A percentile compares a stretch with the other conserved stretches of the same genome.
Evolutionary conservation across 2,113 vertebrate species (phyloP).

Genomic region (Kryptolebias marmoratus): DNA sequence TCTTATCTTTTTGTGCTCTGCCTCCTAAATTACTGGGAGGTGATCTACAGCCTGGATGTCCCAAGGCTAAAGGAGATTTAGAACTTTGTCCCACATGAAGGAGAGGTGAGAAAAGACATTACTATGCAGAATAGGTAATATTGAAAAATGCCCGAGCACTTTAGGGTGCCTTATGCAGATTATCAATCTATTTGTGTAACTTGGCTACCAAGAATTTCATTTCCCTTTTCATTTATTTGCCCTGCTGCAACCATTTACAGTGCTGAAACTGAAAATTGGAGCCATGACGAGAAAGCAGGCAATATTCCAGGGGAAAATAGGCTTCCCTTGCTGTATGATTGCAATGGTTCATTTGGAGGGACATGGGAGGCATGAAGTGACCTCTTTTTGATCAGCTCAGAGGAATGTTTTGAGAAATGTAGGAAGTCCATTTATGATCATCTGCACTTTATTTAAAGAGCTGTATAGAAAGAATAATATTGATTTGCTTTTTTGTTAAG

Average conservation of each 20-base stretch:
- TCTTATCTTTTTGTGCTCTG: slow-evolving; percentile 53
- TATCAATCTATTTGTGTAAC: slow-evolving; percentile 82
- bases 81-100: slow-evolving; percentile 79
- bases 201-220: slow-evolving; percentile 78
- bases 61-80: slow-evolving; percentile 81
- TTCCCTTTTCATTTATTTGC: slow-evolving; percentile 78
- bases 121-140: slow-evolving; percentile 81
- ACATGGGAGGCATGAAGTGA: slow-evolving; percentile 24
- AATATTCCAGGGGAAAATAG: slow-evolving; percentile 74
- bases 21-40: slow-evolving; percentile 75
- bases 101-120: slow-evolving; percentile 82
- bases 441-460: slow-evolving; percentile 18
- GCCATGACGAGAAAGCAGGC: slow-evolving; percentile 58
- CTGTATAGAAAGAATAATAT: slow-evolving; percentile 6
- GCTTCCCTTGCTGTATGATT: slow-evolving; percentile 55
- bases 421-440: slow-evolving; percentile 26
- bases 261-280: slow-evolving; percentile 71
- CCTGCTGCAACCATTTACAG: slow-evolving; percentile 72
- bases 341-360: slow-evolving; percentile 47
- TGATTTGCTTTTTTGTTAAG: slow-evolving; percentile 10
- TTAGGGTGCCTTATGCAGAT: slow-evolving; percentile 71
- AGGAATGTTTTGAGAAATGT: slow-evolving; percentile 37
- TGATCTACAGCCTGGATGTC: slow-evolving; percentile 75
- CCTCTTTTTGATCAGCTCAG: slow-evolving; percentile 54
- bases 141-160: slow-evolving; percentile 68